phyloP scores from a whole-genome alignment of 2,888 invertebrate species.

The Anoplius nigerrimus region DNA sequence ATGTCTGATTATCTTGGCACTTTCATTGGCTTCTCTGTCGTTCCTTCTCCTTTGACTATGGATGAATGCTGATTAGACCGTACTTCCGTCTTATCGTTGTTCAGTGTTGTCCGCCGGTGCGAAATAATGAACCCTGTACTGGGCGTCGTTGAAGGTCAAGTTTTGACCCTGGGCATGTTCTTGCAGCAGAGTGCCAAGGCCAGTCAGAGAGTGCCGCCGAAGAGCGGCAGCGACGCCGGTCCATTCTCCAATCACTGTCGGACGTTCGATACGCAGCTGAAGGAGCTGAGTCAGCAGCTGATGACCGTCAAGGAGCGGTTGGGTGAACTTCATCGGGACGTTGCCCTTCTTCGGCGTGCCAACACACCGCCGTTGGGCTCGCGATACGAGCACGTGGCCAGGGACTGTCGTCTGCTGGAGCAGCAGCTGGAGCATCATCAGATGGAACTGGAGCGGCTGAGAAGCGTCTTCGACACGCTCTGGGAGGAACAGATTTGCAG shows the following conservation, averaged over 20 bases:
- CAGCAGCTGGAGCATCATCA: constrained; percentile 80
- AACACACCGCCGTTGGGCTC: constrained; percentile 74
- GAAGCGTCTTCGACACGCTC: constrained; percentile 79
- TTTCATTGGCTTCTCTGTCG: no score
- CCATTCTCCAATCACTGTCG: constrained; percentile 81
- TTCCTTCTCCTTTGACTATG: no score
- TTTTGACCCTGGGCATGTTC: not conserved
- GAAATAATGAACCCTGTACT: no score
- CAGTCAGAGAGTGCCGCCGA: constrained; percentile 59
- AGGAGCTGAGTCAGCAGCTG: constrained; percentile 80
- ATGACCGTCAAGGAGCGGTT: constrained; percentile 80
- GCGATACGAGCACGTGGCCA: constrained; percentile 77
- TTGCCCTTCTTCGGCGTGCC: constrained; percentile 80
- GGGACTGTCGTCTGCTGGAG: constrained; percentile 79
- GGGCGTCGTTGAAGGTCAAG: no score
- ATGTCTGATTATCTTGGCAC: no score
- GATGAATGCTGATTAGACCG: no score
- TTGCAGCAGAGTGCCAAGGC: constrained; percentile 58
- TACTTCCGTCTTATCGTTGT: no score
- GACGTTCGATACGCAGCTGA: constrained; percentile 78
- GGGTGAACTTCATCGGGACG: constrained; percentile 83
- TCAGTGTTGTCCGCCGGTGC: no score
- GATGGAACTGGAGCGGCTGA: constrained; percentile 79
- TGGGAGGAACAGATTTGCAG: constrained; percentile 86
- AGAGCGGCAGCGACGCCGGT: constrained; percentile 76